Percentiles rank a stretch among this genome's conserved stretches.
Conservation (phyloP, 2,113 vertebrate species). For the Rhinogobius similis region DNA sequence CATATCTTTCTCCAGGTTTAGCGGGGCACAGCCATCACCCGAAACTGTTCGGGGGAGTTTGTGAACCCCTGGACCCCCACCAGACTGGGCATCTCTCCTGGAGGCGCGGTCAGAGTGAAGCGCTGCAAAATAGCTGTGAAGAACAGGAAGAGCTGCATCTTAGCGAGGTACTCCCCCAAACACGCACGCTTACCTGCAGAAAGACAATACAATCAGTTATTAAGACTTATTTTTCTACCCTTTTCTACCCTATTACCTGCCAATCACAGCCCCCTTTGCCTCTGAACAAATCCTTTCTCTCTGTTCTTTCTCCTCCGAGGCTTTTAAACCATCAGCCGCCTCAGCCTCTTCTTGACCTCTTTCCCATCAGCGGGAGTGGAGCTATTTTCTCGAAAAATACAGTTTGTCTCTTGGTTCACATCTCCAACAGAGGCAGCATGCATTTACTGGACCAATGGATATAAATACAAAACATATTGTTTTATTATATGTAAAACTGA, state of each 20-base stretch:
- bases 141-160: conserved; percentile 84
- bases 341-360: background rate
- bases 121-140: conserved; percentile 76
- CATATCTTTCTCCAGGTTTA: conserved; percentile 29
- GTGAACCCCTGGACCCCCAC: conserved; percentile 57
- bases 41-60: conserved; percentile 39
- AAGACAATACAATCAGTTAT: background rate
- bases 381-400: background rate
- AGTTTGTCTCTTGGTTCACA: background rate
- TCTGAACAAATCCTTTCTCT: no score
- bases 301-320: no score
- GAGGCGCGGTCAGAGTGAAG: conserved; percentile 62
- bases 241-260: no score
- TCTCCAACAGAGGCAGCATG: background rate
- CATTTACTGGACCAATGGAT: background rate
- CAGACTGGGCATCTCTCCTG: conserved; percentile 61
- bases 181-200: conserved; percentile 82
- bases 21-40: conserved; percentile 41
- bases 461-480: background rate
- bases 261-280: background rate
- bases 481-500: conserved; percentile 43
- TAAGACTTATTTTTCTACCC: background rate
- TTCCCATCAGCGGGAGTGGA: background rate
- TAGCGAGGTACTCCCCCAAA: conserved; percentile 82
- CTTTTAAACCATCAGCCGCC: background rate